These are phyloP conservation scores for Cremastinae sp. DNA, from an alignment of 2,888 invertebrate species.

Conservation along the genomic window DNA sequence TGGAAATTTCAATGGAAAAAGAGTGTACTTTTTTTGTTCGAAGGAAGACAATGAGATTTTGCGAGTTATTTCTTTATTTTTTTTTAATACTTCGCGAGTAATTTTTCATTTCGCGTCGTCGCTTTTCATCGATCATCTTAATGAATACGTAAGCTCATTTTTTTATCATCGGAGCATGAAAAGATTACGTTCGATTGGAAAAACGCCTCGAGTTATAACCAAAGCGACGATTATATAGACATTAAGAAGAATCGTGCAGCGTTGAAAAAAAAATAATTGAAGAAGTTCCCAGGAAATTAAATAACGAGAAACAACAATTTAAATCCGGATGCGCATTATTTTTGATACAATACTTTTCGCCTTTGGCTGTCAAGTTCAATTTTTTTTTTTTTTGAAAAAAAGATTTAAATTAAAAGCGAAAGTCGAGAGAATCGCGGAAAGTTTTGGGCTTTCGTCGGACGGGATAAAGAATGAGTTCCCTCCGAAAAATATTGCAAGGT, in stretches of 20 bases:
- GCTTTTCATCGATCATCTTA: constrained; percentile 7
- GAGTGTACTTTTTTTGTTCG: too few species aligned
- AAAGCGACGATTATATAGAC: constrained; percentile 28
- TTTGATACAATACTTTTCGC: constrained; percentile 2
- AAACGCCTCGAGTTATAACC: not conserved
- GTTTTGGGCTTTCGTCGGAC: too few species aligned
- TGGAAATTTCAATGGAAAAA: too few species aligned
- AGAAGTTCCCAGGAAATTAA: constrained; percentile 37
- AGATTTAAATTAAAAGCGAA: too few species aligned
- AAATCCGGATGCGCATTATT: constrained; percentile 30
- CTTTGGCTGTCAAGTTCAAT: constrained; percentile 16
- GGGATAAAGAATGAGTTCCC: too few species aligned
- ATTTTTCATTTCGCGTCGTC: not conserved
- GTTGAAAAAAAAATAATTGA: constrained; percentile 40
- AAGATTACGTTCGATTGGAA: not conserved
- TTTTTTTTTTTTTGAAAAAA: too few species aligned
- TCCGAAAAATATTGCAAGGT: too few species aligned
- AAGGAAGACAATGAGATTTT: too few species aligned
- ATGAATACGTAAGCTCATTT: not conserved
- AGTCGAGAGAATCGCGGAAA: too few species aligned
- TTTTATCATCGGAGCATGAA: not conserved
- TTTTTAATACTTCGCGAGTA: too few species aligned
- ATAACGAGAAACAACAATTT: constrained; percentile 39
- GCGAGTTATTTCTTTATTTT: too few species aligned
- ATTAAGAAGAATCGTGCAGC: constrained; percentile 22